Percentiles rank a stretch among this genome's conserved stretches.
Evolutionary conservation across 2,888 invertebrate species (phyloP).

Genomic region (Trichogramma dendrolimi): DNA sequence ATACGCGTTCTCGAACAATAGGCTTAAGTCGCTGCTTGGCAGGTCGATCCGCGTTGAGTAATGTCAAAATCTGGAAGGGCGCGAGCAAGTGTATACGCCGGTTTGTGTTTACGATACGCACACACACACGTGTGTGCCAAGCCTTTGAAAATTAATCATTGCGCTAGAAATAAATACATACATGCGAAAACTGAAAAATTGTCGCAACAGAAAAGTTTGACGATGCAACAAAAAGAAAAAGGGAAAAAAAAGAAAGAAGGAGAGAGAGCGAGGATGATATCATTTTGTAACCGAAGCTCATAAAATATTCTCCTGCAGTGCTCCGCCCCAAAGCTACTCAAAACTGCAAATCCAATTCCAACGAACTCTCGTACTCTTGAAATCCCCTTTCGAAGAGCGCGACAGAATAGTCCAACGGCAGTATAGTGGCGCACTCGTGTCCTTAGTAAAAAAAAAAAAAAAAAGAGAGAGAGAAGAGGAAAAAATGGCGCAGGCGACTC

Average conservation of each 20-base stretch:
- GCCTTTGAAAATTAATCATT: too few species aligned
- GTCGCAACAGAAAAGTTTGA: too few species aligned
- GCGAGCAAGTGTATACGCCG: background rate
- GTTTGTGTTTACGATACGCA: background rate
- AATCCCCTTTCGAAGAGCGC: background rate
- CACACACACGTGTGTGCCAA: too few species aligned
- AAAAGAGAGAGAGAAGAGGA: background rate
- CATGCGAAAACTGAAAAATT: too few species aligned
- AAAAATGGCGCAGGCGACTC: constrained; percentile 13
- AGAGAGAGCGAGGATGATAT: background rate
- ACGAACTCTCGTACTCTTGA: background rate
- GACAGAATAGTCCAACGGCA: constrained; percentile 13
- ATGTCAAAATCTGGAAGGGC: constrained; percentile 50
- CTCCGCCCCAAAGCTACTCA: background rate
- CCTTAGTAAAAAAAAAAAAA: background rate
- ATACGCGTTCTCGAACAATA: too few species aligned
- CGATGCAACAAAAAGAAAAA: too few species aligned
- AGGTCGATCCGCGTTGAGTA: constrained; percentile 52
- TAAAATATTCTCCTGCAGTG: too few species aligned
- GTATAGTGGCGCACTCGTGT: background rate
- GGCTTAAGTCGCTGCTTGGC: constrained; percentile 33
- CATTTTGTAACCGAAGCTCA: too few species aligned
- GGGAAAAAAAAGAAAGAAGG: background rate
- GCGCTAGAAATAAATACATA: too few species aligned
- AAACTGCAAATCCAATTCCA: constrained; percentile 18